A percentile compares a stretch with the other conserved stretches of the same genome.
Evolutionary conservation across 2,797 vertebrate genomes (phyloP).

Genomic region (Acipenser oxyrinchus): DNA sequence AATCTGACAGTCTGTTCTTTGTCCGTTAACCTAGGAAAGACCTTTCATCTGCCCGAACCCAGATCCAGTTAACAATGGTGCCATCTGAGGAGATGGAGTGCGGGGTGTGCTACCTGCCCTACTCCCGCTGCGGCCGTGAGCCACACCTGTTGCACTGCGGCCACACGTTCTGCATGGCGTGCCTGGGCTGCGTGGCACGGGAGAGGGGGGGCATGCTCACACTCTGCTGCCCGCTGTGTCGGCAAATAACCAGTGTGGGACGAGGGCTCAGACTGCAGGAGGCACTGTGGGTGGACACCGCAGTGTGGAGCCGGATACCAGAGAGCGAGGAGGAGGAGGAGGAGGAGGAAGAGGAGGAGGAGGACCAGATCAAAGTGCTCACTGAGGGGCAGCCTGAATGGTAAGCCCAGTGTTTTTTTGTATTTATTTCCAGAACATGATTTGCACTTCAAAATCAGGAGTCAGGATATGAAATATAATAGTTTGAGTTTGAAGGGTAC

Average conservation of each 20-base stretch:
- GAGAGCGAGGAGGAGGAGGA: conserved; percentile 19
- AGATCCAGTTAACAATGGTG: conserved; percentile 38
- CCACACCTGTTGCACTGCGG: conserved; percentile 61
- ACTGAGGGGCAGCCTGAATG: conserved; percentile 28
- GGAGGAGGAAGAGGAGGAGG: conserved; percentile 8
- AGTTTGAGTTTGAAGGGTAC: too few species aligned
- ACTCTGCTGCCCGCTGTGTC: conserved; percentile 59
- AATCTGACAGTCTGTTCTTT: too few species aligned
- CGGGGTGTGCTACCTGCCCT: conserved; percentile 52
- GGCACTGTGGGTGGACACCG: conserved; percentile 55
- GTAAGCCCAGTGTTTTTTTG: conserved; percentile 33
- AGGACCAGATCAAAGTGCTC: conserved; percentile 11
- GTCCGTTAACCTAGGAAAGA: too few species aligned
- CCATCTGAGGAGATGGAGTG: conserved; percentile 55
- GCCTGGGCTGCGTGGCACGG: conserved; percentile 48
- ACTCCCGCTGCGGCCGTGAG: conserved; percentile 45
- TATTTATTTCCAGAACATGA: neutral
- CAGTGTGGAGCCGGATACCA: conserved; percentile 52
- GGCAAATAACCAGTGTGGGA: conserved; percentile 52
- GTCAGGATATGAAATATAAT: too few species aligned
- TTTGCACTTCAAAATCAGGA: too few species aligned
- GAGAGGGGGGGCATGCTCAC: conserved; percentile 32
- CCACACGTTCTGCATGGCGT: conserved; percentile 60
- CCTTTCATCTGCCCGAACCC: too few species aligned
- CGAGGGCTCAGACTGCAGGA: conserved; percentile 43